Percentiles rank a stretch among this genome's conserved stretches.
phyloP scores from a whole-genome alignment of 2,113 vertebrate species.

The Eretmochelys imbricata region DNA sequence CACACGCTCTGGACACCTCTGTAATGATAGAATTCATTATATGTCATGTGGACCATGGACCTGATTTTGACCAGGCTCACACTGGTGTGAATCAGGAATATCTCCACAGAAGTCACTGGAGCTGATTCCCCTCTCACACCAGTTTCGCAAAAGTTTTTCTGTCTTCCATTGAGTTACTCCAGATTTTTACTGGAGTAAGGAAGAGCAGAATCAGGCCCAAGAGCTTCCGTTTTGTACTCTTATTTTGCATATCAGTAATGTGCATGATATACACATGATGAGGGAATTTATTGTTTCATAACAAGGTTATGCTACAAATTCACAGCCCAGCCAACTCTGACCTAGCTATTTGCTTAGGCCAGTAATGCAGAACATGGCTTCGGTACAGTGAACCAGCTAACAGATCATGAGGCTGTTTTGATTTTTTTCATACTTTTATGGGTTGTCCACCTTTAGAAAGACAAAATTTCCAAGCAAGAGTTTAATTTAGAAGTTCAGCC shows the following conservation, averaged over 20 bases:
- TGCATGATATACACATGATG: rapidly evolving
- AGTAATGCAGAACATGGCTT: conserved; percentile 33
- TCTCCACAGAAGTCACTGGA: background rate
- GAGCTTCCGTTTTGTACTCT: background rate
- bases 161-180: background rate
- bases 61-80: background rate
- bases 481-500: rapidly evolving
- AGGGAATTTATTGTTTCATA: background rate
- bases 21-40: background rate
- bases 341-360: background rate
- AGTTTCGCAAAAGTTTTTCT: background rate
- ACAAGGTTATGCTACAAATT: background rate
- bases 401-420: background rate
- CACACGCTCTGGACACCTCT: background rate
- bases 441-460: background rate
- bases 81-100: background rate
- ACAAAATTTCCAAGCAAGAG: background rate
- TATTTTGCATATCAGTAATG: rapidly evolving
- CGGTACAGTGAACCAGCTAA: background rate
- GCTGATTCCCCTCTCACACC: background rate
- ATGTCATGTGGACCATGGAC: background rate
- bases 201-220: rapidly evolving
- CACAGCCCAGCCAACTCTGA: background rate
- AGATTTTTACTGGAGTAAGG: background rate
- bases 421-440: conserved; percentile 27